Evolutionary conservation across 2,113 vertebrate species (phyloP).

Genomic region (Otus sunia): DNA sequence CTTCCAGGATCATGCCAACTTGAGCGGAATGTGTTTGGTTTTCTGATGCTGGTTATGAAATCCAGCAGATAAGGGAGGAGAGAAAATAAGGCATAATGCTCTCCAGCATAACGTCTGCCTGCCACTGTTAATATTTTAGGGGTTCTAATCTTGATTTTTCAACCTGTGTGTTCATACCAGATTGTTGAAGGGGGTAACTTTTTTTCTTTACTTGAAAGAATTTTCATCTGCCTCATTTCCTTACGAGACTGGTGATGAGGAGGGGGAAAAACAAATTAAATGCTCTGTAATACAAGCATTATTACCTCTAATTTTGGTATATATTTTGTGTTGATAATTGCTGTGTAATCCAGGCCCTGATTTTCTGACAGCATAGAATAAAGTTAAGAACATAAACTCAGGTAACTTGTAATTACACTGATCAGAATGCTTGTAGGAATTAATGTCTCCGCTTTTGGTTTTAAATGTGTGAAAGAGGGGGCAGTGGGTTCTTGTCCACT

Average conservation of each 20-base stretch:
- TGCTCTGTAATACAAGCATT: neutral
- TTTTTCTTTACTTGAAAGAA: neutral
- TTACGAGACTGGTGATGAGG: neutral
- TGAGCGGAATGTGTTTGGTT: neutral
- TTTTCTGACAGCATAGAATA: neutral
- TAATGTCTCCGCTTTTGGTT: neutral
- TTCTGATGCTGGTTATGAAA: conserved; percentile 3
- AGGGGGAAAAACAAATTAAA: neutral
- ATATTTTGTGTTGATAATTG: neutral
- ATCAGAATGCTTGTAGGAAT: neutral
- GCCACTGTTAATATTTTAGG: conserved; percentile 16
- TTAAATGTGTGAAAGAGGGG: neutral
- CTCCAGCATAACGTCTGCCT: neutral
- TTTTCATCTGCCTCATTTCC: neutral
- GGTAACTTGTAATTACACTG: neutral
- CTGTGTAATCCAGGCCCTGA: neutral
- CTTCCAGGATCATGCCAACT: neutral
- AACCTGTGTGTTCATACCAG: neutral
- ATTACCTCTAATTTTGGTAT: neutral
- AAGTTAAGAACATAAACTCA: neutral
- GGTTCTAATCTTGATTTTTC: conserved; percentile 19
- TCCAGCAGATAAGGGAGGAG: neutral
- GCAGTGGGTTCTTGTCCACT: neutral
- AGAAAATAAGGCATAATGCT: neutral
- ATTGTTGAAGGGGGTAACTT: neutral